Percentiles rank a stretch among this genome's conserved stretches.
These are phyloP conservation scores for Drosophila jambulina DNA, from an alignment of 1,140 invertebrate genomes.

Conservation along the genomic window DNA sequence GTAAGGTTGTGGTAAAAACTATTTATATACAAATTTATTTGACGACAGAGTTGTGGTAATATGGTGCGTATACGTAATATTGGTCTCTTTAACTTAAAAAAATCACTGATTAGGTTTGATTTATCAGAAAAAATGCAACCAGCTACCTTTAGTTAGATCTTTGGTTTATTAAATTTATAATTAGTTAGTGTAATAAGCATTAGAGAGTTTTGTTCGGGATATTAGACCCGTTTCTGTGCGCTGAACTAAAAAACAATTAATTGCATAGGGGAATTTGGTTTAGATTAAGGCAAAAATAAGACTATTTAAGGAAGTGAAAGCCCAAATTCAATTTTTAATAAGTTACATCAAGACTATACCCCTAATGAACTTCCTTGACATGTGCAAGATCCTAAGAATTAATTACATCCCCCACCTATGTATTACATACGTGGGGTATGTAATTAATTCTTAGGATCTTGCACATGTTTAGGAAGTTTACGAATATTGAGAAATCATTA, in stretches of 20 bases:
- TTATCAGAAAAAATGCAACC: not conserved
- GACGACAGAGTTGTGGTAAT: too few species aligned
- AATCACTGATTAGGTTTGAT: not conserved
- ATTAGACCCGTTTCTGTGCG: not conserved
- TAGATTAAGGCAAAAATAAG: not conserved
- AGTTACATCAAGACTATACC: not conserved
- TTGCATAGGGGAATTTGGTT: not conserved
- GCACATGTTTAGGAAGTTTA: too few species aligned
- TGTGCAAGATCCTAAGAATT: not conserved
- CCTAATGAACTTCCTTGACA: not conserved
- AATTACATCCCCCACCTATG: too few species aligned
- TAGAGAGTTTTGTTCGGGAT: not conserved
- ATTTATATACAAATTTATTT: not conserved
- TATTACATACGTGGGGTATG: not conserved
- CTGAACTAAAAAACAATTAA: not conserved
- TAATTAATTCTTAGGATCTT: too few species aligned
- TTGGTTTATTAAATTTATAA: too few species aligned
- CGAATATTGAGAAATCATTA: not conserved
- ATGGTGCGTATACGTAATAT: not conserved
- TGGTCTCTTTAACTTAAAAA: not conserved
- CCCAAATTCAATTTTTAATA: not conserved
- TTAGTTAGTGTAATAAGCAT: too few species aligned
- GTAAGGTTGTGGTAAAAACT: not conserved
- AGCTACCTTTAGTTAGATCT: not conserved
- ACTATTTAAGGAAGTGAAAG: not conserved